Percentiles rank a stretch among this genome's conserved stretches.
These are phyloP conservation scores for Oncopodura yosiiana DNA, from an alignment of 1,140 invertebrate species.

Conservation along the genomic window DNA sequence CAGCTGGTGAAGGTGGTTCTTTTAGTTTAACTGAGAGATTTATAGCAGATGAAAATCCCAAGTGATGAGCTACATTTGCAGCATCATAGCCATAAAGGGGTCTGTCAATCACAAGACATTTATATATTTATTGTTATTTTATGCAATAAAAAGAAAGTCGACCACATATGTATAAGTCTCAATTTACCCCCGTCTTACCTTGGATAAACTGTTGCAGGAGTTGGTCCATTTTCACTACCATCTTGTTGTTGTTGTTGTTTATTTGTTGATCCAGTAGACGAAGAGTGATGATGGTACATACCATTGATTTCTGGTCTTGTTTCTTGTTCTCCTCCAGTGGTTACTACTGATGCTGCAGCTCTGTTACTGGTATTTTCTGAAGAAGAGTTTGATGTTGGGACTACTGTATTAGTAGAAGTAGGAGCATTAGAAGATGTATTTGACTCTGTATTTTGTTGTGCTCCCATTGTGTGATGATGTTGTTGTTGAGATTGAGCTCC, in stretches of 20 bases:
- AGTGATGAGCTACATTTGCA: slow-evolving; percentile 45
- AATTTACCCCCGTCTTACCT: slow-evolving; percentile 43
- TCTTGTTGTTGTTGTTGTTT: slow-evolving; percentile 35
- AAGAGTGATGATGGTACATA: slow-evolving; percentile 46
- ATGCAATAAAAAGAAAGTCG: no score
- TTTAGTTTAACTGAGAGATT: slow-evolving; percentile 65
- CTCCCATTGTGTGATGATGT: slow-evolving; percentile 14
- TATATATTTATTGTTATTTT: background rate
- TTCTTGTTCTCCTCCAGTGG: slow-evolving; percentile 8
- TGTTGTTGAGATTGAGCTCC: slow-evolving; percentile 13
- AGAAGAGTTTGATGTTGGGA: background rate
- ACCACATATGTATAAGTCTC: background rate
- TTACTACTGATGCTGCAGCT: slow-evolving; percentile 42
- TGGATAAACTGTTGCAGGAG: slow-evolving; percentile 58
- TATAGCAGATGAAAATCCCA: slow-evolving; percentile 63
- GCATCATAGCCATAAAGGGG: slow-evolving; percentile 70
- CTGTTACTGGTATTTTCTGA: background rate
- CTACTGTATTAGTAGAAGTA: background rate
- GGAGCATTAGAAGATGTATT: background rate
- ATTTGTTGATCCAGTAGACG: slow-evolving; percentile 6
- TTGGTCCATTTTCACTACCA: no score
- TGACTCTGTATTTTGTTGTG: background rate
- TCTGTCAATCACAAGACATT: slow-evolving; percentile 42
- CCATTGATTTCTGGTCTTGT: slow-evolving; percentile 18
- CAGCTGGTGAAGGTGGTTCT: slow-evolving; percentile 54